Evolutionary conservation across 2,797 vertebrate genomes (phyloP), one percentile per base, ranked within the genome.

Genomic region (Danio choprae): DNA sequence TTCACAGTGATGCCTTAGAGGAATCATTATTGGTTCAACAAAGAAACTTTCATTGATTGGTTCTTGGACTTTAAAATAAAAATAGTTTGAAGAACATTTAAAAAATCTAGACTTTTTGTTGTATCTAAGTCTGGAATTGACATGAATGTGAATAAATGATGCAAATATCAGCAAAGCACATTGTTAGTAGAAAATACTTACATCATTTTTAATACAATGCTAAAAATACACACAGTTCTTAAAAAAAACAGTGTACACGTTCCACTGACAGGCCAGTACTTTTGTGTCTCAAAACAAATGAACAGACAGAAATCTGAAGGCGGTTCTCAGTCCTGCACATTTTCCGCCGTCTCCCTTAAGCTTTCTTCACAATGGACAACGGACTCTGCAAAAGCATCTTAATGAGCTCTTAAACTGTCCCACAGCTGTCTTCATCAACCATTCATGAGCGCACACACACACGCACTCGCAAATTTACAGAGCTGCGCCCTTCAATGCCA

Each of bases 371-470:
- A 69, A 64, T 79, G 81, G 67, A 78, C 72, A 80, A 73, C 16
- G 7, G 55, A 29, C 67, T 38, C 15, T 43, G 46, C 75, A 79
- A 70, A 77, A 77, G 71, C 29, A 55, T 76, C 70, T 60, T 85
- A 85, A 85, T 76, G 76, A 81, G 84, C 79, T 85, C 72, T 83
- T 78, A 76, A 81, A 83, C 41, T 80, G 73, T 83, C 73, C 81
- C 76, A 81, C 69, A 78, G 68, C 68, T 64, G 68, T 81, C 74
- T 69, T 78, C 70, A 81, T 81, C 75, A 78, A 72, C 18, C 59
- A 69, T 63, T 58, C 79, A 81, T 60, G 62, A 59, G 72, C 29
- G 29, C 70, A 51, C 70, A 80, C 77, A 65, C 76, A 62, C 44
- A 46, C 41, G 7, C 51, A 59, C 46, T 29, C 29, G 29, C 29